phyloP scores from a whole-genome alignment of 37 sponge, comb jelly and placozoan genomes.

The Axinella damicornis region DNA sequence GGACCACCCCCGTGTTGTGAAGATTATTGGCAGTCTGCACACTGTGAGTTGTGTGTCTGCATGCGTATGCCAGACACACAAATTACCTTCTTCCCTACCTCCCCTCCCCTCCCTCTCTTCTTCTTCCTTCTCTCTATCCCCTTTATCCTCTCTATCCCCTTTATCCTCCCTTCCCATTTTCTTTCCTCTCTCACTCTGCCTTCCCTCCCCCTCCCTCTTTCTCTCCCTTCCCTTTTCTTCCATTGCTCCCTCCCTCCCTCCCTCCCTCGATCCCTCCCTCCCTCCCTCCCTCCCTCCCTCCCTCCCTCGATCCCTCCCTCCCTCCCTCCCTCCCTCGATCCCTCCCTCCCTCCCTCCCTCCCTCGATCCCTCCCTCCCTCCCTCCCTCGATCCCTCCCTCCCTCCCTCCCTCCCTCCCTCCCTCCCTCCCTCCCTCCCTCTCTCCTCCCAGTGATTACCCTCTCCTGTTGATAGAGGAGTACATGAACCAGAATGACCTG shows the following conservation, averaged over 20 bases:
- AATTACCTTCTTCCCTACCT: no score
- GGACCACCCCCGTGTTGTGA: conserved; percentile 73
- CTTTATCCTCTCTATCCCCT: no score
- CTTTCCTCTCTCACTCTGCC: no score
- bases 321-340: conserved; percentile 29
- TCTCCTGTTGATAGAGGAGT: conserved; percentile 78
- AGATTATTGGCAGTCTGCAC: conserved; percentile 84
- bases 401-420: neutral
- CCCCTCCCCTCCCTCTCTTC: neutral
- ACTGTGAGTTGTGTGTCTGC: conserved; percentile 40
- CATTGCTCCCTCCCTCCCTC: neutral
- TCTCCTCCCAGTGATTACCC: conserved; percentile 70
- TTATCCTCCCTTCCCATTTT: no score
- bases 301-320: conserved; percentile 30
- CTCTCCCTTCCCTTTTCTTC: neutral
- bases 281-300: conserved; percentile 17
- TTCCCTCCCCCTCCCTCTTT: neutral
- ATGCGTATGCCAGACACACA: no score
- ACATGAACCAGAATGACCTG: conserved; percentile 86
- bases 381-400: neutral
- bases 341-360: conserved; percentile 23
- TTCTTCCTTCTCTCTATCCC: neutral
- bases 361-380: conserved; percentile 20
- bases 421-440: neutral
- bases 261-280: neutral